These are phyloP conservation scores for Clinocottus analis DNA, from an alignment of 2,113 vertebrate species.

Conservation along the genomic window DNA sequence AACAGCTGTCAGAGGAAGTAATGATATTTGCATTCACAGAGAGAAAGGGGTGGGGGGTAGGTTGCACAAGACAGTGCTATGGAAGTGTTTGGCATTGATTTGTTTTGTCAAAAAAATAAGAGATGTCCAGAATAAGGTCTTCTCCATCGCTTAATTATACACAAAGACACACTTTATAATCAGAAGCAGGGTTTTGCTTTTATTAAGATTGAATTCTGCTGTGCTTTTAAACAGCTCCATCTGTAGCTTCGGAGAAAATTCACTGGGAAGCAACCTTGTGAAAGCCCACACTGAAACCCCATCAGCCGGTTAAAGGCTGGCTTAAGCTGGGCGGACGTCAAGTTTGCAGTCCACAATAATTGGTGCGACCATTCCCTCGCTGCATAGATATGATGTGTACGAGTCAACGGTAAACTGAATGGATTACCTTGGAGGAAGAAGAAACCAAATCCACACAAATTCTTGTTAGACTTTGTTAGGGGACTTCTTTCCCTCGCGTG, in stretches of 20 bases:
- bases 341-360: conserved; percentile 71
- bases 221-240: conserved; percentile 54
- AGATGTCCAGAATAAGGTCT: conserved; percentile 42
- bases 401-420: conserved; percentile 52
- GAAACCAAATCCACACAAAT: conserved; percentile 67
- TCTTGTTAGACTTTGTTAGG: too few species aligned
- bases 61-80: conserved; percentile 15
- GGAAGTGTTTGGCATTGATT: conserved; percentile 67
- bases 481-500: conserved; percentile 14
- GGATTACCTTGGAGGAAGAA: conserved; percentile 63
- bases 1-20: conserved; percentile 60
- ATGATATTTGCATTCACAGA: conserved; percentile 47
- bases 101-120: conserved; percentile 49
- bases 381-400: conserved; percentile 62
- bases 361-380: conserved; percentile 65
- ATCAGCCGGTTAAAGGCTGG: conserved; percentile 49
- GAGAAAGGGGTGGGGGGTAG: neutral
- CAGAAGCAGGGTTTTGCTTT: conserved; percentile 36
- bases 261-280: conserved; percentile 55
- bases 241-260: conserved; percentile 62
- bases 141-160: conserved; percentile 43
- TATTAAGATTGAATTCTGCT: conserved; percentile 42
- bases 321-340: conserved; percentile 70
- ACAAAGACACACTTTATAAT: conserved; percentile 4
- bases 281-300: conserved; percentile 63